Base-by-base conservation (phyloP, 2,888 invertebrate species). In the Platypus cylindrus region DNA sequence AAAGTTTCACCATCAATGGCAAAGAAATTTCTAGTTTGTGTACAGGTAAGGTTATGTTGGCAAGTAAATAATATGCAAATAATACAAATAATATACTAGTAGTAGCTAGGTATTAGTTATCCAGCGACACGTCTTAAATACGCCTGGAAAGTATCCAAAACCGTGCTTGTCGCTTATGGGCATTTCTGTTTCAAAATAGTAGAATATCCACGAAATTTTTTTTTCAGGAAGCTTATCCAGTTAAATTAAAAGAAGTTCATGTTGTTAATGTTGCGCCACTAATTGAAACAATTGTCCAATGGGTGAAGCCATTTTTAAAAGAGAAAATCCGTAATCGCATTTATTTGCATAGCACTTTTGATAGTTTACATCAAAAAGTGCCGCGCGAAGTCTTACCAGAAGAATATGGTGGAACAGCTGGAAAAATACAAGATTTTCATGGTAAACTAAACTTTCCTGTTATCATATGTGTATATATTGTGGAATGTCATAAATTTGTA, bases 261-360 rank as follows among this genome's bases (percentile, higher is more conserved):
- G 78, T 86, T 1, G 74, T 87, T 52, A 86, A 87, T 55, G 77
- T 82, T 3, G 83, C 83, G 2, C 82, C 86, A 0, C 59, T 86
- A 22, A 81, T 86, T 18, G 85, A 86, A 55, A 84, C 83, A 41
- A 85, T 86, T 45, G 75, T 84, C 48, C 81, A 78, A 55, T 84
- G 86, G 59, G 83, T 84, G 14, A 84, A 83, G 56, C 86, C 86
- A 0, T 84, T 86, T 64, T 66, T 87, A 44, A 85, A 84, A 62
- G 86, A 87, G 56, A 87, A 87, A 68, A 83, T 86, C 50, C 73
- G 78, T 52, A 79, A 79, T 51, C 75, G 86, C 50, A 81, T 87
- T 55, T 75, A 76, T 62, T 75, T 86, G 40, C 87, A 87, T 55
- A 73, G 75, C 24, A 75, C 75, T 43, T 58, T 78, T 43, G 79